Evolutionary conservation across 2,888 invertebrate genomes (phyloP).

Genomic region (Elysia crispata): DNA sequence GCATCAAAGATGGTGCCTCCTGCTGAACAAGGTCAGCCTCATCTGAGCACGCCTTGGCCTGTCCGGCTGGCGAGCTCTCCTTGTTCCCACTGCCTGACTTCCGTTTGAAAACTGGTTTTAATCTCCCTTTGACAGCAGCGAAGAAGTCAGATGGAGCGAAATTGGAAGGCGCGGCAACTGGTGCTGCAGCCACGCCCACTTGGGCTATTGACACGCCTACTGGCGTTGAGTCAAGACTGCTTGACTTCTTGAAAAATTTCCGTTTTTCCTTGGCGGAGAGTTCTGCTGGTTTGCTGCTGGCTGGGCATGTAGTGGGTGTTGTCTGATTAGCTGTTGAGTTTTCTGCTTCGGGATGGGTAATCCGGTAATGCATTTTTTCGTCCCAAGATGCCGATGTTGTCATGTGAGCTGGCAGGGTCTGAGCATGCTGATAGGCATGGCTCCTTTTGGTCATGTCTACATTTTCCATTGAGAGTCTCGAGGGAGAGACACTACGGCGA

Average conservation of each 20-base stretch:
- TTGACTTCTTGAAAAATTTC: constrained; percentile 58
- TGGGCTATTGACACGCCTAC: constrained; percentile 58
- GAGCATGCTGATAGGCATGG: constrained; percentile 39
- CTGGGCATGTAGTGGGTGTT: background rate
- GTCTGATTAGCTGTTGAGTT: background rate
- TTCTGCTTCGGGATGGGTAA: background rate
- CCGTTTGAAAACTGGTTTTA: constrained; percentile 59
- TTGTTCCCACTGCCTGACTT: constrained; percentile 26
- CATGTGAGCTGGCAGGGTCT: constrained; percentile 33
- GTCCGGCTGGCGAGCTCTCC: background rate
- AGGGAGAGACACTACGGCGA: constrained; percentile 48
- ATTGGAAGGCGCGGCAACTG: constrained; percentile 60
- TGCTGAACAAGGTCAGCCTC: constrained; percentile 23
- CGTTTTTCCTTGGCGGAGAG: constrained; percentile 59
- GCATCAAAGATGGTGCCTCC: constrained; percentile 18
- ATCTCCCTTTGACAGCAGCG: constrained; percentile 64
- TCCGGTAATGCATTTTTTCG: constrained; percentile 52
- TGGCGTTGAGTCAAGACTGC: constrained; percentile 60
- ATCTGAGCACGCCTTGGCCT: constrained; percentile 49
- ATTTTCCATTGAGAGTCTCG: constrained; percentile 53
- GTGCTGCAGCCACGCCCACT: constrained; percentile 56
- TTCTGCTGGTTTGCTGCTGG: background rate
- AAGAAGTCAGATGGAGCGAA: constrained; percentile 63
- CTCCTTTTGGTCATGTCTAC: constrained; percentile 41
- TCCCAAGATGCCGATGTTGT: constrained; percentile 54